These are phyloP conservation scores for Saccostrea echinata DNA, from an alignment of 1,140 invertebrate species.

Conservation along the genomic window DNA sequence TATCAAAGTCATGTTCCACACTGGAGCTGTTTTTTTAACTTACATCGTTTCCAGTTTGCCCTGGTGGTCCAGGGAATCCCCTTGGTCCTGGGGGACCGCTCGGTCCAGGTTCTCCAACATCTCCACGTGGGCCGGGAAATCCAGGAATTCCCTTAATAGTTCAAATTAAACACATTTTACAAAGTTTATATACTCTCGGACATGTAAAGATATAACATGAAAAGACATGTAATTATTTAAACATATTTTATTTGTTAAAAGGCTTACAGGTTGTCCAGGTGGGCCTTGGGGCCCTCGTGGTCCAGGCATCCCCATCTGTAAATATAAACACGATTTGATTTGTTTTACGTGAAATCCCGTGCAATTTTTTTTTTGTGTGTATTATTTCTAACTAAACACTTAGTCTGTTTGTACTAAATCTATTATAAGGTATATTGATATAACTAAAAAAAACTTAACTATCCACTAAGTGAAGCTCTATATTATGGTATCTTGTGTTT, in stretches of 20 bases:
- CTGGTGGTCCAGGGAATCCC: slow-evolving; percentile 73
- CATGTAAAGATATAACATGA: background rate
- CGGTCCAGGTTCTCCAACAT: slow-evolving; percentile 70
- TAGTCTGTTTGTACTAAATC: no score
- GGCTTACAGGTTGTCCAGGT: slow-evolving; percentile 68
- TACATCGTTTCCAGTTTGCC: slow-evolving; percentile 66
- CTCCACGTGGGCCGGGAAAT: slow-evolving; percentile 70
- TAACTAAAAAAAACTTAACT: no score
- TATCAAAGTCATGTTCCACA: no score
- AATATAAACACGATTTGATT: background rate
- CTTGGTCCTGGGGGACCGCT: slow-evolving; percentile 71
- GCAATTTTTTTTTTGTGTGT: no score
- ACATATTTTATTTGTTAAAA: background rate
- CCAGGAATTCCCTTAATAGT: slow-evolving; percentile 70
- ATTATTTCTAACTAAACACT: no score
- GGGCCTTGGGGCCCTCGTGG: slow-evolving; percentile 55
- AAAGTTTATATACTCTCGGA: background rate
- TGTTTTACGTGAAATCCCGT: no score
- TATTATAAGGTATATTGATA: no score
- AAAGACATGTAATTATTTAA: background rate
- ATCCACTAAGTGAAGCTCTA: no score
- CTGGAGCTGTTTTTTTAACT: slow-evolving; percentile 41
- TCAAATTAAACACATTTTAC: background rate
- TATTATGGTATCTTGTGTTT: no score
- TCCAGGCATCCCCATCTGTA: background rate